Conservation (phyloP, 1,140 invertebrate species). For the Drosophila albomicans region DNA sequence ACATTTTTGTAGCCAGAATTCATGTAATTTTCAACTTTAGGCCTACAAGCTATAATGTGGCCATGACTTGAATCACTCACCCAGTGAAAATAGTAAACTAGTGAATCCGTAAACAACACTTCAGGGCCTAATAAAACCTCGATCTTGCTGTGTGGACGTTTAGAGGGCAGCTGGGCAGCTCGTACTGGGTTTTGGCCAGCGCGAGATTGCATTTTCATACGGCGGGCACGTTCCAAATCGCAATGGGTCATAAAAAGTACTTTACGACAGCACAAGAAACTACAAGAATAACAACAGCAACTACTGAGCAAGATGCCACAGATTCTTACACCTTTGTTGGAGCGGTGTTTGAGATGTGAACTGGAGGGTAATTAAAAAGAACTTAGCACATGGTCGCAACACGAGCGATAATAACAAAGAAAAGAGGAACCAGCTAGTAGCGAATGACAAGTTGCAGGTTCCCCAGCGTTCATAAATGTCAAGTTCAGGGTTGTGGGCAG, state of each 20-base stretch:
- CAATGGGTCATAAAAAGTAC: constrained; percentile 48
- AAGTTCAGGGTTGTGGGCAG: constrained; percentile 69
- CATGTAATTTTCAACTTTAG: constrained; percentile 1
- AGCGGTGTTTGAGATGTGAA: neutral
- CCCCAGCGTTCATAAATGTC: constrained; percentile 63
- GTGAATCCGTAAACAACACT: constrained; percentile 6
- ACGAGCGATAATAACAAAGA: constrained; percentile 33
- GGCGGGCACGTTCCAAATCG: constrained; percentile 44
- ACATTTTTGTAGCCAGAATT: neutral
- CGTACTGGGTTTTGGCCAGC: neutral
- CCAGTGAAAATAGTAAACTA: neutral
- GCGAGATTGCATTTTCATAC: constrained; percentile 42
- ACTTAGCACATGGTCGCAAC: constrained; percentile 69
- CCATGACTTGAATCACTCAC: constrained; percentile 13
- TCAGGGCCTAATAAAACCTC: constrained; percentile 28
- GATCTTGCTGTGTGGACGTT: constrained; percentile 1
- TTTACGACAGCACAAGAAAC: constrained; percentile 43
- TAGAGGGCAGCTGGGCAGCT: constrained; percentile 13
- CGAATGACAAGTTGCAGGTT: constrained; percentile 2
- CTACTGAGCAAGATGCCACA: neutral
- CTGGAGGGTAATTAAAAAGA: constrained; percentile 67
- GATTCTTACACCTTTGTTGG: constrained; percentile 25
- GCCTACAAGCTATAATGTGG: constrained; percentile 6
- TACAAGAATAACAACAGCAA: constrained; percentile 8
- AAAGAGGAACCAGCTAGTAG: constrained; percentile 6